These are phyloP conservation scores for Adelognathus sp. DNA, from an alignment of 2,888 invertebrate genomes.

Conservation along the genomic window DNA sequence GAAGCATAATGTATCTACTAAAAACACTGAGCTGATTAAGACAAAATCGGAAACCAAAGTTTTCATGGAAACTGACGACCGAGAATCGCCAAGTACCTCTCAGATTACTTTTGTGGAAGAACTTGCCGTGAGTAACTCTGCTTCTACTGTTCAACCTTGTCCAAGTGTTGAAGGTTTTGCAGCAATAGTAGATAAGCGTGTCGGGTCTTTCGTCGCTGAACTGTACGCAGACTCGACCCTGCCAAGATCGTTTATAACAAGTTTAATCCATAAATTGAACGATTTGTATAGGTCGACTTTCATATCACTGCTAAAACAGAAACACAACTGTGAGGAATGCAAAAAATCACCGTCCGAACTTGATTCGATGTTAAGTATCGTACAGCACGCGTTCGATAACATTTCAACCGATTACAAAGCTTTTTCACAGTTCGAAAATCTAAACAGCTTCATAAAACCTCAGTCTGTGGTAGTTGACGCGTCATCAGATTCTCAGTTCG, in stretches of 20 bases:
- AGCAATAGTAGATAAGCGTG: neutral
- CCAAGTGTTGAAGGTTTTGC: constrained; percentile 1
- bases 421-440: constrained; percentile 44
- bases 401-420: constrained; percentile 34
- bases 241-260: neutral
- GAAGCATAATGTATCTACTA: neutral
- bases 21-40: neutral
- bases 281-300: constrained; percentile 10
- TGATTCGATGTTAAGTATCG: constrained; percentile 12
- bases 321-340: constrained; percentile 1
- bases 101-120: neutral
- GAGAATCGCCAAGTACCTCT: neutral
- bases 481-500: neutral
- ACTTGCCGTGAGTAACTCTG: neutral
- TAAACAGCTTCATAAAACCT: constrained; percentile 23
- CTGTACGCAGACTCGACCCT: constrained; percentile 35
- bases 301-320: constrained; percentile 12
- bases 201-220: constrained; percentile 35
- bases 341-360: constrained; percentile 4
- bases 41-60: neutral
- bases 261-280: constrained; percentile 8
- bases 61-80: neutral
- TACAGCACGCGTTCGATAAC: constrained; percentile 31
- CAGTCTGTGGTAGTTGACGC: constrained; percentile 8
- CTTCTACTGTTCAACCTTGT: neutral